Evolutionary conservation across 2,888 invertebrate genomes (phyloP).

Genomic region (Schizotus pectinicornis): DNA sequence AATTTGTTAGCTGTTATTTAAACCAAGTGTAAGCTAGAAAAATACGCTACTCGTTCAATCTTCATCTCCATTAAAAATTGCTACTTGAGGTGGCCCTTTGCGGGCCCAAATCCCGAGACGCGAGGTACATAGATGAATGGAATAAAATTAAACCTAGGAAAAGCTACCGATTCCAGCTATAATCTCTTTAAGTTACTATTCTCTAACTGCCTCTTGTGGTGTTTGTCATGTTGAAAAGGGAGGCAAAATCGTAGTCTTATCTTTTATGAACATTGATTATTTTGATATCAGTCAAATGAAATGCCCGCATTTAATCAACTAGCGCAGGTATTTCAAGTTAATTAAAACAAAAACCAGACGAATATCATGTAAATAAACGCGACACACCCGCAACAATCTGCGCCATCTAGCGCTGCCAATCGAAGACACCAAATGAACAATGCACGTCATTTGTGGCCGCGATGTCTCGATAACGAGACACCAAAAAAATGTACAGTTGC

Average conservation of each 20-base stretch:
- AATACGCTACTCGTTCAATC: too few relatives aligned
- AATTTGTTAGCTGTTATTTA: too few relatives aligned
- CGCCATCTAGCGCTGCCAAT: too few relatives aligned
- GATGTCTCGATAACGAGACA: too few relatives aligned
- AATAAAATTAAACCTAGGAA: conserved; percentile 14
- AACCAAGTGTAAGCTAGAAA: too few relatives aligned
- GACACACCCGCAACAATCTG: too few relatives aligned
- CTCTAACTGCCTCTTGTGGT: conserved; percentile 24
- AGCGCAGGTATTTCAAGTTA: conserved; percentile 1
- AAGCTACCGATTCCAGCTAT: conserved; percentile 19
- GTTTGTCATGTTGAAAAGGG: conserved; percentile 19
- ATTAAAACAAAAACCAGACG: not conserved
- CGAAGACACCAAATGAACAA: too few relatives aligned
- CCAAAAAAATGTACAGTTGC: too few relatives aligned
- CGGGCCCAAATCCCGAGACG: too few relatives aligned
- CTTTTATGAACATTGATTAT: conserved; percentile 16
- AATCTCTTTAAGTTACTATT: conserved; percentile 11
- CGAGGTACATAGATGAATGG: conserved; percentile 12
- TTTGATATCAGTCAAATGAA: conserved; percentile 16
- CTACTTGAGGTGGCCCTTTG: too few relatives aligned
- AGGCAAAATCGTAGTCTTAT: conserved; percentile 22
- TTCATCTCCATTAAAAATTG: too few relatives aligned
- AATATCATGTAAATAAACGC: conserved; percentile 8
- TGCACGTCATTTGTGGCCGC: too few relatives aligned
- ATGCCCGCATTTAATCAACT: not conserved